These are phyloP conservation scores for Caenorhabditis sp. DNA, from an alignment of 2,888 invertebrate genomes.

Conservation along the genomic window DNA sequence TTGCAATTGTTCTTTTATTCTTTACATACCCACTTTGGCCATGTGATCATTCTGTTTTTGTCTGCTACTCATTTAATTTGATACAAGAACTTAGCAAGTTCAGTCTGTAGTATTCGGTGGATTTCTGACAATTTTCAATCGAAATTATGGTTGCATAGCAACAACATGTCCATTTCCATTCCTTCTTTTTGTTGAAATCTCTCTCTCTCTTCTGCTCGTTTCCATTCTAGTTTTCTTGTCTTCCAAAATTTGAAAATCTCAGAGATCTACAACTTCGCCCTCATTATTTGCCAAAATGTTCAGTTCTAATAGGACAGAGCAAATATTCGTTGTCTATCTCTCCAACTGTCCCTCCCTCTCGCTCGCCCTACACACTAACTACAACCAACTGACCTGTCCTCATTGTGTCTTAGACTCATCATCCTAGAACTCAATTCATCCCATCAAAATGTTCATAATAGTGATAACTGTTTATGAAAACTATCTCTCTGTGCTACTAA, in stretches of 20 bases:
- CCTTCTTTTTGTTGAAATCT: no score
- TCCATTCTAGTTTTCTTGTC: no score
- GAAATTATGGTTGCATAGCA: no score
- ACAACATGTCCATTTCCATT: no score
- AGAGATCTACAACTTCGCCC: neutral
- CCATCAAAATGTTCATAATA: conserved; percentile 44
- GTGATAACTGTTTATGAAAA: conserved; percentile 44
- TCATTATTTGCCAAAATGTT: neutral
- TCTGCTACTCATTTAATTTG: neutral
- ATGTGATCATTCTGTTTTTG: conserved; percentile 9
- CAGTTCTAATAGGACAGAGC: conserved; percentile 2
- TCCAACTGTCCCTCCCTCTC: conserved; percentile 13
- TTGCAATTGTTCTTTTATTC: conserved; percentile 26
- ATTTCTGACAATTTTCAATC: no score
- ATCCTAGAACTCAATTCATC: neutral
- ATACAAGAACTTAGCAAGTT: no score
- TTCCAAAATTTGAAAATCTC: no score
- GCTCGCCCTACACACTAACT: conserved; percentile 21
- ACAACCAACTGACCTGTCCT: conserved; percentile 9
- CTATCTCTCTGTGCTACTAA: conserved; percentile 35
- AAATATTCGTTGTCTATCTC: conserved; percentile 24
- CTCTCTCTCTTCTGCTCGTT: no score
- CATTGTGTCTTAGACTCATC: conserved; percentile 8
- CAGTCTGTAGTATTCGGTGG: no score
- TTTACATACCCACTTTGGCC: neutral